Percentiles rank a stretch among this genome's conserved stretches.
phyloP scores from a whole-genome alignment of 1,140 invertebrate genomes.

The Drosophila sucinea region DNA sequence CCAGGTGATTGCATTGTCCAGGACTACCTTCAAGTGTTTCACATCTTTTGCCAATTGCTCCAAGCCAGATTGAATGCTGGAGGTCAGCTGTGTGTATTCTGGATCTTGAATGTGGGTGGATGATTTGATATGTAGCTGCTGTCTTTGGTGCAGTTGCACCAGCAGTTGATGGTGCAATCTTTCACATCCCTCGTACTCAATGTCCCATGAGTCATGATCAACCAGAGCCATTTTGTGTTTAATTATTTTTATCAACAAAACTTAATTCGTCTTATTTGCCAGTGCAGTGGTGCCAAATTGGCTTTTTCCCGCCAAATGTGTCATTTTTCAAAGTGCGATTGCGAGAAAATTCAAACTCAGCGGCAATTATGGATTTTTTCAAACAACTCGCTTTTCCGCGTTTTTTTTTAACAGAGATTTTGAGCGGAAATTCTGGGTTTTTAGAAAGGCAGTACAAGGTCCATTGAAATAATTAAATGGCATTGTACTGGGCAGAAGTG shows the following conservation, averaged over 20 bases:
- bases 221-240: constrained; percentile 66
- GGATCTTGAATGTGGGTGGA: constrained; percentile 84
- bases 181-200: constrained; percentile 88
- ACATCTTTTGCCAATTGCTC: constrained; percentile 87
- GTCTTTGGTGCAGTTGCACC: constrained; percentile 85
- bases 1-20: constrained; percentile 83
- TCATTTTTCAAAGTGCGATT: too few species aligned
- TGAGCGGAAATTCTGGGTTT: too few species aligned
- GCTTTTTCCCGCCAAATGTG: too few species aligned
- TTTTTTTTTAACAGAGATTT: too few species aligned
- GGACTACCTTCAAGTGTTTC: constrained; percentile 85
- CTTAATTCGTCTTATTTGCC: not conserved
- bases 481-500: too few species aligned
- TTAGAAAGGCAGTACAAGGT: too few species aligned
- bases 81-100: constrained; percentile 83
- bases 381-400: too few species aligned
- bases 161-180: constrained; percentile 86
- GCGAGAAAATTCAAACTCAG: too few species aligned
- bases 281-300: too few species aligned
- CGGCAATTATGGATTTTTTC: too few species aligned
- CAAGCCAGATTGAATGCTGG: constrained; percentile 85
- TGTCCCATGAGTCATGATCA: constrained; percentile 84
- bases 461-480: too few species aligned
- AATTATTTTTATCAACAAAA: not conserved
- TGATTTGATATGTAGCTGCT: constrained; percentile 82